Base-by-base conservation (phyloP, 1,140 invertebrate species). In the Aphis gossypii region DNA sequence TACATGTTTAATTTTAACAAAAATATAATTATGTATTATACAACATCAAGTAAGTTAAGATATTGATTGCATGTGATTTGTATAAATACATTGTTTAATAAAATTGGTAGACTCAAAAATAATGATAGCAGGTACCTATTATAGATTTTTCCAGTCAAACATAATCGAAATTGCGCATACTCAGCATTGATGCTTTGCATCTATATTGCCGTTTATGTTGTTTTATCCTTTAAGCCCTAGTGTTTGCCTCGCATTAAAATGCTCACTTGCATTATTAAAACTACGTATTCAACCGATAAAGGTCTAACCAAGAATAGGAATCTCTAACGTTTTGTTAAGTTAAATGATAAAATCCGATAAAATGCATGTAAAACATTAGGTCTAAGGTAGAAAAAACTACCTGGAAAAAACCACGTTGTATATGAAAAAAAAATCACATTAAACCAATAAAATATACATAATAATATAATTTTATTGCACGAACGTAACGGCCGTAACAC, bases 181-280 rank as follows among this genome's bases (percentile, higher is more conserved):
- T 7, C 41, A 46, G 41, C 44, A 88, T 46, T 25, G 86, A n/a
- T 87, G 46, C 21, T 48, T 25, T 20, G 41, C 41, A 84, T 41
- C 38, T 88, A 18, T 54, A 23, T 54, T 20, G n/a, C 20, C 87
- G n/a, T 35, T 89, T 89, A 54, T 48, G 48, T 54, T 54, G 21
- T 89, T 89, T 38, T 89, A 89, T 89, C 87, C 46, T 89, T 54
- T 89, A 89, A 89, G 46, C 87, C 48, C n/a, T 54, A 20, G 48
- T 54, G 46, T 54, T 89, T 38, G n/a, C 48, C 54, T 54, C n/a
- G 23, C 48, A 88, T 88, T 88, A 88, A 88, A 88, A 88, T 88
- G 18, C 86, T 88, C 38, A 35, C 86, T 88, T n/a, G 86, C 18
- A 54, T 89, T 89, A 89, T 89, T 89, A 89, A 89, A 89, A 89